Evolutionary conservation across 92 coral and sea anemone genomes (phyloP), one percentile per base, ranked within the genome.

Genomic region (Epizoanthus stellaris): DNA sequence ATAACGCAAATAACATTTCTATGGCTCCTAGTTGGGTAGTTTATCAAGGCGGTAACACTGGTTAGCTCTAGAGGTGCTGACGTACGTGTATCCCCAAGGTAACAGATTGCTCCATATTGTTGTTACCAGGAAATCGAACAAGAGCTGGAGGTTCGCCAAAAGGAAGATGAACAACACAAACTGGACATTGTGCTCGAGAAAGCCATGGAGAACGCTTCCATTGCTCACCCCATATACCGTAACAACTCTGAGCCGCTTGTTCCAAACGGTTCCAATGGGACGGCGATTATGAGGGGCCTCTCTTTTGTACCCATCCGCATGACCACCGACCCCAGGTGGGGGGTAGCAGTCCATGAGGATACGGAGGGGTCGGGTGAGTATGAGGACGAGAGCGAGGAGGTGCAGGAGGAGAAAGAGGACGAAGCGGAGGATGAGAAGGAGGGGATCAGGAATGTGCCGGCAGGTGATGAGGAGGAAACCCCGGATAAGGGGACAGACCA

Each of bases 201-300:
- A 13, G 30, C 42, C 62, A 75, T 25, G 66, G 67, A 75, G 12
- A 75, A 75, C 42, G 58, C 80, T 25, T 75, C 80, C 21, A 75
- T 75, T n/a, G 73, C 73, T 14, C 73, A 68, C 52, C 73, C 73
- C 1, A 15, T 68, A 7, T 68, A 68, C 49, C 30, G 73, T 4
- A 66, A 66, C 73, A 68, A 3, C 73, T 13, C 30, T 0, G 73
- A 38, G 73, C 49, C 73, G 42, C 52, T 68, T 40, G 73, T 68
- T 16, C 73, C 45, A 68, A 68, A 38, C 52, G 23, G 15, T 16
- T 43, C 19, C 42, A 68, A 68, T 38, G 73, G 73, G 11, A 36
- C 73, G 42, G n/a, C 49, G 10, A 3, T 19, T 34, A n/a, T 68
- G 52, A 38, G 4, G 2, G 34, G 5, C 9, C 7, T 45, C 38